A percentile compares a stretch with the other conserved stretches of the same genome.
phyloP scores from a whole-genome alignment of 2,888 invertebrate species.

The Drosophila niveifrons region DNA sequence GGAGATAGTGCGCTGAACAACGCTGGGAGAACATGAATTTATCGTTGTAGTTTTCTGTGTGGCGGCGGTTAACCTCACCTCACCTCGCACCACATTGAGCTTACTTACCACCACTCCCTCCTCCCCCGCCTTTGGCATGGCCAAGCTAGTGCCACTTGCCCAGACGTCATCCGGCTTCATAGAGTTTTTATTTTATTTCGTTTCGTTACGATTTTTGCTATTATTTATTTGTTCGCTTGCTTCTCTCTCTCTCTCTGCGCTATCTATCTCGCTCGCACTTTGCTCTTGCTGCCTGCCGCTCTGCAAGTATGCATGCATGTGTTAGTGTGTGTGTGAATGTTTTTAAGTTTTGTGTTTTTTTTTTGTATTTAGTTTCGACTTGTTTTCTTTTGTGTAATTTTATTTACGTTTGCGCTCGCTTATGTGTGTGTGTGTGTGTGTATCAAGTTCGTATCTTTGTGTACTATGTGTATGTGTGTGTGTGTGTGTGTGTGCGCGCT shows the following conservation, averaged over 20 bases:
- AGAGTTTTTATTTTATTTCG: slow-evolving; percentile 76
- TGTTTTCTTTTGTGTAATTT: slow-evolving; percentile 80
- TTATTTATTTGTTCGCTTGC: slow-evolving; percentile 73
- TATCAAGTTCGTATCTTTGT: slow-evolving; percentile 77
- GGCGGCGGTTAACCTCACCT: slow-evolving; percentile 64
- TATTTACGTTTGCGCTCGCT: slow-evolving; percentile 62
- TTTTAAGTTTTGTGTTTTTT: slow-evolving; percentile 63
- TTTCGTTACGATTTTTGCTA: slow-evolving; percentile 81
- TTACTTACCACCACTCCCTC: not conserved
- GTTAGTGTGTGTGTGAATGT: slow-evolving; percentile 50
- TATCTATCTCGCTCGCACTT: slow-evolving; percentile 5
- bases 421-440: slow-evolving; percentile 57
- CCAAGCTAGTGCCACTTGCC: slow-evolving; percentile 25
- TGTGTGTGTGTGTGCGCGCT: slow-evolving; percentile 65
- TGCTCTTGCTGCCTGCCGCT: slow-evolving; percentile 1
- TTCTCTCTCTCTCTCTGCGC: slow-evolving; percentile 15
- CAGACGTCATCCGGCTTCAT: slow-evolving; percentile 69
- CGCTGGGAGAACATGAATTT: slow-evolving; percentile 67
- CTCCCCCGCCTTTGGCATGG: not conserved
- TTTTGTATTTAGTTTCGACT: slow-evolving; percentile 77
- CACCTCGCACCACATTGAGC: slow-evolving; percentile 54
- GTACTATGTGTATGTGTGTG: slow-evolving; percentile 34
- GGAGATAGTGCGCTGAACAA: slow-evolving; percentile 22
- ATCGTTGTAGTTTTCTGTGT: slow-evolving; percentile 63
- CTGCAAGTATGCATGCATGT: slow-evolving; percentile 17